Conservation (phyloP, 1,140 invertebrate genomes). For the Anoplophora glabripennis region DNA sequence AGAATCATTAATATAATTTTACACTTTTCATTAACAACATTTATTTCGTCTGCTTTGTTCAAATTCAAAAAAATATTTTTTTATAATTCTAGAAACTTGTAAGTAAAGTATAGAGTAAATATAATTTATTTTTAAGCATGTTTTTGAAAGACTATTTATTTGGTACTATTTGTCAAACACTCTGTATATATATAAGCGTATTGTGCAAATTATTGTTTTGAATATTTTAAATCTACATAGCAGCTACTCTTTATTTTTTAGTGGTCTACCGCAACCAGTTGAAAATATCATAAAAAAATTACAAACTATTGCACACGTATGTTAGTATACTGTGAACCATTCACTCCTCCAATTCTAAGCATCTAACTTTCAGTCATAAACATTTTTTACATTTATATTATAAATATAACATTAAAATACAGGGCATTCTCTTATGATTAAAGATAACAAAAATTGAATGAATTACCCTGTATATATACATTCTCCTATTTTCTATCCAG, state of each 20-base stretch:
- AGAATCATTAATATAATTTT: too few relatives aligned
- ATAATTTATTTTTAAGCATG: too few relatives aligned
- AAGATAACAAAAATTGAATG: background rate
- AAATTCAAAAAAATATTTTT: too few relatives aligned
- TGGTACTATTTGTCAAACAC: background rate
- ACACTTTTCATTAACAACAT: too few relatives aligned
- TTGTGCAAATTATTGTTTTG: background rate
- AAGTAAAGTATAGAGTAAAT: too few relatives aligned
- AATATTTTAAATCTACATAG: background rate
- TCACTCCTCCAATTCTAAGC: background rate
- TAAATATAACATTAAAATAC: constrained; percentile 26
- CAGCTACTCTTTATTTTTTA: constrained; percentile 1
- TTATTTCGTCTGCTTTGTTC: too few relatives aligned
- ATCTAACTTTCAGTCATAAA: constrained; percentile 18
- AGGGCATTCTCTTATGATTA: constrained; percentile 3
- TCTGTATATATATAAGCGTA: background rate
- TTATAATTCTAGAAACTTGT: too few relatives aligned
- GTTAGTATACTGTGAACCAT: constrained; percentile 14
- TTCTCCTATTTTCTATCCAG: too few relatives aligned
- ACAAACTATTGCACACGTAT: constrained; percentile 15
- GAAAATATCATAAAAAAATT: constrained; percentile 14
- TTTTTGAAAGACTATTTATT: background rate
- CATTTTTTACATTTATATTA: constrained; percentile 10
- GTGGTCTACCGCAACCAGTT: constrained; percentile 25
- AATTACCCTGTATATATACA: background rate